phyloP scores from a whole-genome alignment of 2,888 invertebrate species.

The Agrotis exclamationis region DNA sequence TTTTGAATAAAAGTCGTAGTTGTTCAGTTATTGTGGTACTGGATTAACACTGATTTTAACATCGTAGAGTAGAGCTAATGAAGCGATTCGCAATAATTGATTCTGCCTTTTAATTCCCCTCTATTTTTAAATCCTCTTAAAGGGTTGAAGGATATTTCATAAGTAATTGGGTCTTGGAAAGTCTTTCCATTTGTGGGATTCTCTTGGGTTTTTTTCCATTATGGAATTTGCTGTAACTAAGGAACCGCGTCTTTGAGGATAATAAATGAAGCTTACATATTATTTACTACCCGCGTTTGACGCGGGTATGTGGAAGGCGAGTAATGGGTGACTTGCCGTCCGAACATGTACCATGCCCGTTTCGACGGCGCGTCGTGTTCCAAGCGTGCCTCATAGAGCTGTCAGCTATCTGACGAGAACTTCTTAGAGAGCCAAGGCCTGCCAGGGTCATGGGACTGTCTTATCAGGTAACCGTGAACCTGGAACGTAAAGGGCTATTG shows the following conservation, averaged over 20 bases:
- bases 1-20: neutral
- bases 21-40: conserved; percentile 25
- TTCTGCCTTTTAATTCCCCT: conserved; percentile 51
- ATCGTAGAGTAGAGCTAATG: conserved; percentile 66
- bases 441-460: too few relatives aligned
- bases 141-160: conserved; percentile 45
- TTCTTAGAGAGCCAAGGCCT: too few relatives aligned
- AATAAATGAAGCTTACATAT: neutral
- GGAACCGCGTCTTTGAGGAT: neutral
- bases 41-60: conserved; percentile 64
- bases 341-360: too few relatives aligned
- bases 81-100: conserved; percentile 68
- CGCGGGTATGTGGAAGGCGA: too few relatives aligned
- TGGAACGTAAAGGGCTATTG: too few relatives aligned
- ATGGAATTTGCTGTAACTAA: neutral
- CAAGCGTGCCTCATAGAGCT: too few relatives aligned
- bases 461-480: too few relatives aligned
- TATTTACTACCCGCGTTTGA: too few relatives aligned
- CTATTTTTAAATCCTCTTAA: conserved; percentile 50
- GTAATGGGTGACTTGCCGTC: too few relatives aligned
- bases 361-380: too few relatives aligned
- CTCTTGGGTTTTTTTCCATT: neutral
- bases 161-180: conserved; percentile 35
- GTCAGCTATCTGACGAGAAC: too few relatives aligned
- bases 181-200: conserved; percentile 6